phyloP scores from a whole-genome alignment of 2,113 vertebrate species.

The Crotalus tigris region DNA sequence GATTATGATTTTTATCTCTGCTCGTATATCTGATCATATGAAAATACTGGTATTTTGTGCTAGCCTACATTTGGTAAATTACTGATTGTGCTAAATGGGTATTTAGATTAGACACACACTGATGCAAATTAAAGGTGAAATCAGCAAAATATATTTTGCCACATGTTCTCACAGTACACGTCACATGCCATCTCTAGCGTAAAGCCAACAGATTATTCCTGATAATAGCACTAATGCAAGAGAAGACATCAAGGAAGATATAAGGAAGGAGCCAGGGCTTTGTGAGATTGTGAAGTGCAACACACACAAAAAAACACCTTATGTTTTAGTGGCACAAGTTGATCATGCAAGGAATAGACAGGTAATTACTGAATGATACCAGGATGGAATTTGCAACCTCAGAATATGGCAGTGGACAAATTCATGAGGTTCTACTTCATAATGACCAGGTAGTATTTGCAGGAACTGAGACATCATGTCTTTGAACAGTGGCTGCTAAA shows the following conservation, averaged over 20 bases:
- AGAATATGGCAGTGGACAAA: neutral
- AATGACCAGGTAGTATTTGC: neutral
- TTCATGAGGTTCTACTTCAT: neutral
- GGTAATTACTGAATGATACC: neutral
- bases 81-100: neutral
- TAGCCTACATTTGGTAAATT: neutral
- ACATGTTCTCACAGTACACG: neutral
- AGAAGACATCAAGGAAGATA: neutral
- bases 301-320: neutral
- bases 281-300: neutral
- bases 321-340: neutral
- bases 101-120: neutral
- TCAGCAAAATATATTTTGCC: neutral
- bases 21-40: neutral
- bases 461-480: neutral
- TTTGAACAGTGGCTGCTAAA: neutral
- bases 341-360: neutral
- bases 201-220: neutral
- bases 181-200: neutral
- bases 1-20: neutral
- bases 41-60: neutral
- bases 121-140: neutral
- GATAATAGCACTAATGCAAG: neutral
- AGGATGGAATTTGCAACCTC: neutral
- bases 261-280: neutral